Evolutionary conservation across 2,797 vertebrate genomes (phyloP), one percentile per base, ranked within the genome.

Genomic region (Octomys mimax): DNA sequence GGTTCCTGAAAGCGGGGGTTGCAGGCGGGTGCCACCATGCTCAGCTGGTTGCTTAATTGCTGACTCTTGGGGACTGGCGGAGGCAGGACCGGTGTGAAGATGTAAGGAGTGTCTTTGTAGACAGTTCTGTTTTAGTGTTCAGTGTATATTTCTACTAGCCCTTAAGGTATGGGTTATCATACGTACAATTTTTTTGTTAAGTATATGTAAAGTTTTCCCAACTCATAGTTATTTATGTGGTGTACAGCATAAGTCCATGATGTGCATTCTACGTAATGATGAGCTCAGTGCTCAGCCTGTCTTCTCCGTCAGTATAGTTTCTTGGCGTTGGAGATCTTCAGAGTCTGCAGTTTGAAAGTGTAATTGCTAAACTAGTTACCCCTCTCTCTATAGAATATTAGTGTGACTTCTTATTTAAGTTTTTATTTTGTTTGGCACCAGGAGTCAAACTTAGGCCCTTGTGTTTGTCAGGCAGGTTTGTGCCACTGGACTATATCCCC

Each of bases 201-300:
- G 6, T 88, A 91, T 78, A 57, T 92, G 16, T 61, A 77, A 71
- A 66, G 9, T 95, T 95, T 95, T n/a, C n/a, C 46, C 46, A 81
- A 64, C 79, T 89, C 28, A 90, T n/a, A 31, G 52, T 79, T 79
- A 52, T 78, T 42, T 82, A 46, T 21, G 36, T 26, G 26, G 7
- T 46, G 12, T 14, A 52, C 11, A 49, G 4, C 49, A 9, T 85
- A 52, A 24, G 21, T 83, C 16, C 64, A 1, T 68, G 22, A 81
- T n/a, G 11, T 68, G 21, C 24, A 52, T 22, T 68, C 68, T 49
- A 19, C 66, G 2, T 66, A 52, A 52, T 68, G 61, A 85, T 46
- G 6, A 85, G 49, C 52, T 85, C 64, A 85, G 46, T 68, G 24
- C 24, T 68, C n/a, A 85, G 46, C 6, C 5, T 14, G 10, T 68